Conservation (phyloP, 2,113 vertebrate genomes). For the Ailuropoda melanoleuca region DNA sequence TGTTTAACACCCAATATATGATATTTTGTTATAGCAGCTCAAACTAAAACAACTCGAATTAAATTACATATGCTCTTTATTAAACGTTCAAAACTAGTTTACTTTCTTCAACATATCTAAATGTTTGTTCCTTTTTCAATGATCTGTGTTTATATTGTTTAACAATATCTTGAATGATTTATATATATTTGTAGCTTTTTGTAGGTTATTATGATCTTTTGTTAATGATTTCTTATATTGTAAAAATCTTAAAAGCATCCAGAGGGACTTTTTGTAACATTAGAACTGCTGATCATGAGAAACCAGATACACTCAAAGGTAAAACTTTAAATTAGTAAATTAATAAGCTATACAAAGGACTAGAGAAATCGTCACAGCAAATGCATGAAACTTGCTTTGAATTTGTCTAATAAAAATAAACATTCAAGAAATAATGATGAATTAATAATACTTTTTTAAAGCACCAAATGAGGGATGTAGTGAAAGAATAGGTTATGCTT, state of each 20-base stretch:
- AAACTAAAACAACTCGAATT: background rate
- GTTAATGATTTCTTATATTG: background rate
- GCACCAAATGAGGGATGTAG: background rate
- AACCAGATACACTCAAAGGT: background rate
- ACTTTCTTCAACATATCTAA: background rate
- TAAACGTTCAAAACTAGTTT: background rate
- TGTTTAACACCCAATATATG: background rate
- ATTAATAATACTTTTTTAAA: background rate
- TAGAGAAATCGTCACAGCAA: background rate
- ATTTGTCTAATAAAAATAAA: conserved; percentile 15
- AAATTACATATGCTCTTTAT: background rate
- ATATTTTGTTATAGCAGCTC: background rate
- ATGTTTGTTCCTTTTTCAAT: background rate
- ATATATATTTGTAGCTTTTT: background rate
- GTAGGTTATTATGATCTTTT: background rate
- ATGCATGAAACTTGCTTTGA: background rate
- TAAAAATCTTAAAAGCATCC: background rate
- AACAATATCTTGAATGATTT: background rate
- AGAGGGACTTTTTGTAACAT: background rate
- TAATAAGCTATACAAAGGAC: background rate
- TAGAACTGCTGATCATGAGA: background rate
- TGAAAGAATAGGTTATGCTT: background rate
- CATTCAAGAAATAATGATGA: background rate
- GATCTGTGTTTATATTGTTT: background rate
- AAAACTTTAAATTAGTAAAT: background rate